Conservation (phyloP, 2,888 invertebrate genomes). For the Coecobrya sp. region DNA sequence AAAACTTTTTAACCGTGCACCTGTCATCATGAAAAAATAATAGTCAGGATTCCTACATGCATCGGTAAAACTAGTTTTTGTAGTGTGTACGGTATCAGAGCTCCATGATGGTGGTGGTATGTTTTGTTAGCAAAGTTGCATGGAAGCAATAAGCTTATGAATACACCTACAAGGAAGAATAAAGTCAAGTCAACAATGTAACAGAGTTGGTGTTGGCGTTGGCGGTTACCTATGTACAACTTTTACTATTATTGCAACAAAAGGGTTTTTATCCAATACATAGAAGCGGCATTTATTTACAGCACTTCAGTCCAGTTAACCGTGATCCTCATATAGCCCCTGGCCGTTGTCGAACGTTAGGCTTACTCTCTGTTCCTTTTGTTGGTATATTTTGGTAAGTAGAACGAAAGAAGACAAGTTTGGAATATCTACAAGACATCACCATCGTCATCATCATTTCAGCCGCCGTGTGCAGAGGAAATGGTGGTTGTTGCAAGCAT, state of each 20-base stretch:
- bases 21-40: constrained; percentile 69
- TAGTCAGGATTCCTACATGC: constrained; percentile 23
- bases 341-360: constrained; percentile 56
- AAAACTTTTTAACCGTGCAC: constrained; percentile 61
- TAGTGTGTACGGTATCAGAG: neutral
- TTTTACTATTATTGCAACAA: constrained; percentile 57
- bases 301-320: constrained; percentile 62
- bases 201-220: constrained; percentile 3
- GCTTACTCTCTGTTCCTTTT: constrained; percentile 4
- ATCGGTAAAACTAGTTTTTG: neutral
- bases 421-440: constrained; percentile 75
- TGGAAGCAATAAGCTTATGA: constrained; percentile 61
- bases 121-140: neutral
- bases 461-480: constrained; percentile 8
- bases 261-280: constrained; percentile 42
- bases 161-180: constrained; percentile 35
- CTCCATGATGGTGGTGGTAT: neutral
- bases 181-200: constrained; percentile 43
- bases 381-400: constrained; percentile 51
- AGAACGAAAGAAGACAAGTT: constrained; percentile 77
- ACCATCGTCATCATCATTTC: constrained; percentile 42
- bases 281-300: constrained; percentile 38
- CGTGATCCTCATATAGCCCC: constrained; percentile 65
- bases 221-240: constrained; percentile 30
- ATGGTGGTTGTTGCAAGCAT: constrained; percentile 17